Percentiles rank a stretch among this genome's conserved stretches.
phyloP scores from a whole-genome alignment of 2,888 invertebrate genomes.

The Icerya purchasi region DNA sequence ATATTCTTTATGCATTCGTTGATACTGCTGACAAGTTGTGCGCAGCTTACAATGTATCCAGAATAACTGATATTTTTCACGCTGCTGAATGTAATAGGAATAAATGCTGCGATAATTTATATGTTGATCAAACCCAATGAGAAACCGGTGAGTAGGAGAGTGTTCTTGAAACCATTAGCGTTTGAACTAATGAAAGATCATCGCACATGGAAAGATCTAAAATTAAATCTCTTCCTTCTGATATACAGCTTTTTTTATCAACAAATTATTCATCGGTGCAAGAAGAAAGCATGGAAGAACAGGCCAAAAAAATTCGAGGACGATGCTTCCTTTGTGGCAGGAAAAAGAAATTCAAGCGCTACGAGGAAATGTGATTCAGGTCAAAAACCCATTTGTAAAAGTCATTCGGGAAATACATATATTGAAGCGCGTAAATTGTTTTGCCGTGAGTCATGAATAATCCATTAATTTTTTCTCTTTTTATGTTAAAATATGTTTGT shows the following conservation, averaged over 20 bases:
- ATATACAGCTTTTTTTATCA: not conserved
- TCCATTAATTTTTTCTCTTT: not conserved
- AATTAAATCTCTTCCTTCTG: not conserved
- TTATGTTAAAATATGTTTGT: not conserved
- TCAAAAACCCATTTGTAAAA: not conserved
- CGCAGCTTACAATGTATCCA: not conserved
- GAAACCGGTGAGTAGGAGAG: not conserved
- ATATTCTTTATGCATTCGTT: too few species aligned
- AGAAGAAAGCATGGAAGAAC: not conserved
- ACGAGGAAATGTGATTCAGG: not conserved
- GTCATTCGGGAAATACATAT: not conserved
- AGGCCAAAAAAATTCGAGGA: not conserved
- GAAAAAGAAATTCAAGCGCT: not conserved
- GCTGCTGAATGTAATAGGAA: not conserved
- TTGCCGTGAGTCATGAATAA: not conserved
- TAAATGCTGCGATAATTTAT: not conserved
- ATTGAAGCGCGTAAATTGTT: too few species aligned
- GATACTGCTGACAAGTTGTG: not conserved
- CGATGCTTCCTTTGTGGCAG: not conserved
- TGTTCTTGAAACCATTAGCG: not conserved
- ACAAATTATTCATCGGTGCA: not conserved
- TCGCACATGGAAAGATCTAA: not conserved
- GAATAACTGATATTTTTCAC: not conserved
- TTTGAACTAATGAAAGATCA: not conserved
- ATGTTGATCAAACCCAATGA: not conserved